Base-by-base conservation (phyloP, 2,888 invertebrate species). In the Aleiodes testaceus region DNA sequence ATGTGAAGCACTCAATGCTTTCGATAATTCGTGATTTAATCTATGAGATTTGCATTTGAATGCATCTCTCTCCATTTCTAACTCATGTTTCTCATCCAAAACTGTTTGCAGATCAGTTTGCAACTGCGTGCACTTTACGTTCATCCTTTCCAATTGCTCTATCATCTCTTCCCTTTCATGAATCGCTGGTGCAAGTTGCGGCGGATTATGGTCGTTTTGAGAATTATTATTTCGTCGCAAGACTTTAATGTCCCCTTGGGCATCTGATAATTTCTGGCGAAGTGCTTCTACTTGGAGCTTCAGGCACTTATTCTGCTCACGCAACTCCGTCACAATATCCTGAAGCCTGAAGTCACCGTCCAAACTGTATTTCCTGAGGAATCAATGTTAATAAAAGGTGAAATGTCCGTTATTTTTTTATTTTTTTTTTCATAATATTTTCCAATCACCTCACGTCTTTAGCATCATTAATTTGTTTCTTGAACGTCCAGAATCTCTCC, bases 11-110 rank as follows among this genome's bases (percentile, higher is more conserved):
- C 88, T 89, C 11, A 94, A 86, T 74, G 95, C 91, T 76, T 92
- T 92, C 78, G 93, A 92, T 16, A 96, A 90, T 84, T 95, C 94
- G 77, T 94, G 92, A 86, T 95, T 95, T 20, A 96, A 89, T 9
- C 95, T 89, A 82, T 95, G 94, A 2, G 94, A 93, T 88, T 96
- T 96, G 79, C 91, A 92, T 83, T 94, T 94, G 83, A 94, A 95
- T 22, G 94, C 93, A 85, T 96, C 95, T 72, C 95, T 89, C 84
- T 96, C 95, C 4, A 91, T 92, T 16, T 93, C 91, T 42, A 94
- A 86, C 82, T 96, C 96, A 82, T 95, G 95, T 82, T 95, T 96
- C 84, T 96, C 96, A 85, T 96, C 96, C 53, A 96, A 86, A 30
- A 95, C 90, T 5, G 92, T 91, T 84, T 95, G 92, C 42, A 96